These are phyloP conservation scores for Terrapene triunguis DNA, from an alignment of 2,113 vertebrate genomes.

Conservation along the genomic window DNA sequence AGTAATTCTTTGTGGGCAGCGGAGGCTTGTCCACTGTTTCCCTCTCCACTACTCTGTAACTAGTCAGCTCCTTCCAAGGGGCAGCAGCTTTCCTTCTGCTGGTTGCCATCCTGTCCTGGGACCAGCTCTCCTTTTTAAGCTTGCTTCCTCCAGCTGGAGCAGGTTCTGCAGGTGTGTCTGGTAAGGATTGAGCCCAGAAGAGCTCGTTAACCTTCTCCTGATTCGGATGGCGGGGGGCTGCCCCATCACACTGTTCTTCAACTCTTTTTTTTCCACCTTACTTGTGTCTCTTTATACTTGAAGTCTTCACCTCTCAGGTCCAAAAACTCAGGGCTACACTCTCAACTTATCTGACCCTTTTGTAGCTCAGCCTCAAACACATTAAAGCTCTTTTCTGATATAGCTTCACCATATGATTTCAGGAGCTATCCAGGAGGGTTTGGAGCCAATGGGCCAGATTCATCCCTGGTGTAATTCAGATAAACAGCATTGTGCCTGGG, in stretches of 20 bases:
- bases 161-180: neutral
- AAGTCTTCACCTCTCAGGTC: neutral
- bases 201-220: neutral
- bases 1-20: neutral
- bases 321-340: neutral
- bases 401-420: neutral
- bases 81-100: neutral
- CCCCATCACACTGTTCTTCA: neutral
- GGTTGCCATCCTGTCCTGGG: neutral
- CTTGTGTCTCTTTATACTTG: neutral
- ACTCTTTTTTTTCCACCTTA: neutral
- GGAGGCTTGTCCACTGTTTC: neutral
- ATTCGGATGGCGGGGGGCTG: neutral
- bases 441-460: neutral
- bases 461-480: neutral
- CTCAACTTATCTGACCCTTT: neutral
- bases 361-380: slow-evolving; percentile 3
- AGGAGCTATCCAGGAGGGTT: neutral
- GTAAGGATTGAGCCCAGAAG: neutral
- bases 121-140: neutral
- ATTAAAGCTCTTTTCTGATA: neutral
- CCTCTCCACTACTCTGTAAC: neutral
- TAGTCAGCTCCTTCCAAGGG: neutral
- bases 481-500: neutral
- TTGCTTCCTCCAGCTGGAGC: neutral